A percentile compares a stretch with the other conserved stretches of the same genome.
Conservation (phyloP, 2,113 vertebrate species). For the Sorex araneus region DNA sequence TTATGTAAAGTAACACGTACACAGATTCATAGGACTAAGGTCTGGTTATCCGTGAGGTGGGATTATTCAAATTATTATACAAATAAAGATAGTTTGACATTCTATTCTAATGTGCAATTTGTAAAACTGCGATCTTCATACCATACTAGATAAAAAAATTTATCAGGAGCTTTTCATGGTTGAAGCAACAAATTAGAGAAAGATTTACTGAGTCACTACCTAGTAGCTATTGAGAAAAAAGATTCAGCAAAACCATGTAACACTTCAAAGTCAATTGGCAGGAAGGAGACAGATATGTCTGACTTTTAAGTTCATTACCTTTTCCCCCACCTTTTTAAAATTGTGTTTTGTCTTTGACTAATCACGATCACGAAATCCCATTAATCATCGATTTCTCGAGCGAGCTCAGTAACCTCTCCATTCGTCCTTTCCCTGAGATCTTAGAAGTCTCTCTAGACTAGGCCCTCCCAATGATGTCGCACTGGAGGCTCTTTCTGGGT, state of each 20-base stretch:
- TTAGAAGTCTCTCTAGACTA: too few species aligned
- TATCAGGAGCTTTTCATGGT: background rate
- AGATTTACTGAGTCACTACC: background rate
- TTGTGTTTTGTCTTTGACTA: too few species aligned
- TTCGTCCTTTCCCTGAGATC: too few species aligned
- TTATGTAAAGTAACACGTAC: background rate
- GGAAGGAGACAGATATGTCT: background rate
- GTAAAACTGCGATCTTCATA: background rate
- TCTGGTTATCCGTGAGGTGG: background rate
- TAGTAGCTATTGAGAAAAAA: background rate
- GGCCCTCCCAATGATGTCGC: too few species aligned
- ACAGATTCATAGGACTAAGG: background rate
- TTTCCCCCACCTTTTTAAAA: too few species aligned
- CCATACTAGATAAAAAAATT: background rate
- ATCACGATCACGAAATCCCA: too few species aligned
- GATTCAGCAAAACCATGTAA: background rate
- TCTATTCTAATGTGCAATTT: background rate
- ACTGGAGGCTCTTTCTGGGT: too few species aligned
- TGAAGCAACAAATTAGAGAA: background rate
- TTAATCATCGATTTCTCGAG: too few species aligned
- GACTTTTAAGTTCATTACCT: background rate
- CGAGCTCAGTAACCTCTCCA: too few species aligned
- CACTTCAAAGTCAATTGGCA: background rate
- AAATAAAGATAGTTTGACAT: slow-evolving; percentile 19
- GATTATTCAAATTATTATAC: background rate